Evolutionary conservation across 2,797 vertebrate genomes (phyloP).

Genomic region (Neomorphus geoffroyi): DNA sequence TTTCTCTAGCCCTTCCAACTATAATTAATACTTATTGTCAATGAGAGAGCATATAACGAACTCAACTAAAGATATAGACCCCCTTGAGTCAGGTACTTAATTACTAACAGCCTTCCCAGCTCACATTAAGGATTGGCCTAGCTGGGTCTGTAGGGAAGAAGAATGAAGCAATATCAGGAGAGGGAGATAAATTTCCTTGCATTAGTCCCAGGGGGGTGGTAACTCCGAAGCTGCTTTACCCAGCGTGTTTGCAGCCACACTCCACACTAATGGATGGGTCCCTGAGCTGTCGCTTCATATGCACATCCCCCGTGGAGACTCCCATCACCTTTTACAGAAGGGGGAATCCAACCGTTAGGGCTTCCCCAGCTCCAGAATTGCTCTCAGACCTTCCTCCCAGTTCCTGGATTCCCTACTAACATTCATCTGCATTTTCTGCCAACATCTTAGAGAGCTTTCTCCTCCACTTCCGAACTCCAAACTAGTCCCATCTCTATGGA

Average conservation of each 20-base stretch:
- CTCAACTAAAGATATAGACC: neutral
- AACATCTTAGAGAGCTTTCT: neutral
- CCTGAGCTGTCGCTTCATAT: neutral
- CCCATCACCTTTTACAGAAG: neutral
- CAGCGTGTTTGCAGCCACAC: rapidly evolving
- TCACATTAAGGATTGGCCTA: neutral
- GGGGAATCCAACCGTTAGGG: neutral
- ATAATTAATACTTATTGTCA: neutral
- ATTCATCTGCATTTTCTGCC: neutral
- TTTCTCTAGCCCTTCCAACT: neutral
- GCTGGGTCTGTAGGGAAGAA: neutral
- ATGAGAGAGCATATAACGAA: neutral
- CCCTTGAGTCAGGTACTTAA: neutral
- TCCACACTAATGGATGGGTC: rapidly evolving
- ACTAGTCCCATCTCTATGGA: neutral
- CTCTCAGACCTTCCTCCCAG: neutral
- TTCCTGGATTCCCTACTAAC: neutral
- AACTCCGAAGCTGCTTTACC: neutral
- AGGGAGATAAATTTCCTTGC: neutral
- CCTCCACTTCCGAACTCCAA: neutral
- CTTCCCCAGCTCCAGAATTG: neutral
- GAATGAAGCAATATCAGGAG: neutral
- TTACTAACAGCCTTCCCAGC: neutral
- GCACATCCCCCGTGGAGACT: neutral
- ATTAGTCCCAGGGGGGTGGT: neutral